Evolutionary conservation across 2,888 invertebrate species (phyloP), one percentile per base, ranked within the genome.

Genomic region (Callosobruchus maculatus): DNA sequence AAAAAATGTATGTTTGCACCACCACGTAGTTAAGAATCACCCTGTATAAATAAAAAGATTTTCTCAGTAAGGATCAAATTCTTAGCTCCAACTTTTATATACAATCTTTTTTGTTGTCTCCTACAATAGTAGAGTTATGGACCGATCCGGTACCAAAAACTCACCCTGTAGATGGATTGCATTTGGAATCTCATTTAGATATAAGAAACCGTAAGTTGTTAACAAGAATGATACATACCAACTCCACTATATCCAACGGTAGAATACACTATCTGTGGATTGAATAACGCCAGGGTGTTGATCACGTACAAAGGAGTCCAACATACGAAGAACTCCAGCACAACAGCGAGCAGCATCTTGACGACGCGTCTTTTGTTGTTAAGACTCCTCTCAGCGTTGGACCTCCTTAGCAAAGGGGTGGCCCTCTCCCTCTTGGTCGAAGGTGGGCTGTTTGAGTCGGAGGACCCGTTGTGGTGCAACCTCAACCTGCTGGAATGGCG

Each of bases 311-410:
- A 84, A 0, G 93, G 93, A 0, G 92, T 91, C 92, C 92, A 93
- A 83, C 92, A 93, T 72, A 92, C 87, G 85, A 93, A 93, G 84
- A 93, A 93, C 81, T 92, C 92, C n/a, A 92, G 84, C 0, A 93
- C 92, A 7, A 93, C 90, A 2, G 91, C 91, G 79, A 91, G 91
- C 72, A 93, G 85, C 92, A 93, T 93, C 83, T 90, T 89, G 78
- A 90, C 88, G 20, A 90, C 89, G 21, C 89, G 87, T 75, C 88
- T 88, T 78, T 88, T 88, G 78, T 88, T 88, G 72, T 85, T 84
- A 7, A 89, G 83, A 76, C 88, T 88, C 74, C 88, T 86, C 80
- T 88, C 88, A 22, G 88, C 88, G 81, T 89, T 89, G 20, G 89
- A 88, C 21, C 88, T 85, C 71, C 85, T 79, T 49, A 87, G 77